A percentile compares a stretch with the other conserved stretches of the same genome.
Conservation (phyloP, 2,888 invertebrate species). For the Orthonychiurus folsomi region DNA sequence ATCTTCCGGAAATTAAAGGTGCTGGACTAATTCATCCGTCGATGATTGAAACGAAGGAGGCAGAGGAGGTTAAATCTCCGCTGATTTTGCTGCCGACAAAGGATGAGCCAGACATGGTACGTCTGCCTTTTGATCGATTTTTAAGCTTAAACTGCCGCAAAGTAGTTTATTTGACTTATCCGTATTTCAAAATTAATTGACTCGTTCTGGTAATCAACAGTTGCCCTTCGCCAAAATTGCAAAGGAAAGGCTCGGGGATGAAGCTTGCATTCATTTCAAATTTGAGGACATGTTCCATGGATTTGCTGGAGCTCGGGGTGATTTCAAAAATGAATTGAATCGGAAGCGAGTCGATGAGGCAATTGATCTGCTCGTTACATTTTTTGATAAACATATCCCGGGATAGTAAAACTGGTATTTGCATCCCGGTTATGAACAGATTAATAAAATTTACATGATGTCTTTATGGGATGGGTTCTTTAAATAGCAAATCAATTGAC, state of each 20-base stretch:
- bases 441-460: no score
- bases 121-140: not conserved
- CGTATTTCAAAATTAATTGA: not conserved
- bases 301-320: slow-evolving; percentile 34
- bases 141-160: not conserved
- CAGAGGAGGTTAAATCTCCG: slow-evolving; percentile 24
- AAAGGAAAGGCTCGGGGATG: slow-evolving; percentile 28
- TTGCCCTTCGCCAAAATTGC: slow-evolving; percentile 27
- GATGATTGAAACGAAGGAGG: slow-evolving; percentile 20
- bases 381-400: slow-evolving; percentile 24
- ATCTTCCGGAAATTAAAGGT: slow-evolving; percentile 23
- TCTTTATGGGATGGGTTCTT: no score
- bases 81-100: slow-evolving; percentile 27
- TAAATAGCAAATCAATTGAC: no score
- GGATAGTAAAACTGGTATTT: no score
- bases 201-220: slow-evolving; percentile 15
- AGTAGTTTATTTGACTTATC: no score
- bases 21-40: slow-evolving; percentile 32
- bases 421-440: no score
- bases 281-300: slow-evolving; percentile 35
- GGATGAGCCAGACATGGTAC: slow-evolving; percentile 32
- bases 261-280: slow-evolving; percentile 24
- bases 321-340: slow-evolving; percentile 26
- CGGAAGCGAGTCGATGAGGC: slow-evolving; percentile 32
- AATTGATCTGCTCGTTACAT: slow-evolving; percentile 22